Percentiles rank a stretch among this genome's conserved stretches.
phyloP scores from a whole-genome alignment of 1,140 invertebrate species.

The Xylocopa sonorina region DNA sequence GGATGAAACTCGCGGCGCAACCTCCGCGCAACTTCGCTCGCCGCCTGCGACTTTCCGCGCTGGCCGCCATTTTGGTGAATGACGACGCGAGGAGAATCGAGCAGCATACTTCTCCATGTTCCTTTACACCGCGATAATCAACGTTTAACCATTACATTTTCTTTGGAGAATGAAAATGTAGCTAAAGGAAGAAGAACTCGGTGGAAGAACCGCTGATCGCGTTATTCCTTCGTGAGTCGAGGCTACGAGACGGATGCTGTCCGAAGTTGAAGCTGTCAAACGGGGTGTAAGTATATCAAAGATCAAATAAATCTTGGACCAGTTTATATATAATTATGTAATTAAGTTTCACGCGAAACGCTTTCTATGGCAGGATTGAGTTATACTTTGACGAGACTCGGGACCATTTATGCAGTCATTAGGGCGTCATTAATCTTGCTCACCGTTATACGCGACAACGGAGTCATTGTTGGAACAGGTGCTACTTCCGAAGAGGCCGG shows the following conservation, averaged over 20 bases:
- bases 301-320: background rate
- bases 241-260: too few relatives aligned
- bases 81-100: background rate
- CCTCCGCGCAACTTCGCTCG: background rate
- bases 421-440: slow-evolving; percentile 78
- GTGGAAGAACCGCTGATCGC: too few relatives aligned
- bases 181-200: too few relatives aligned
- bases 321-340: slow-evolving; percentile 30
- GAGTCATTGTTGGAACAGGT: slow-evolving; percentile 62
- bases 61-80: background rate
- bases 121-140: too few relatives aligned
- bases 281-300: background rate
- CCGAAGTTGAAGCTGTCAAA: background rate
- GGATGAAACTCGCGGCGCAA: background rate
- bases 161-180: too few relatives aligned
- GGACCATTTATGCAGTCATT: slow-evolving; percentile 75
- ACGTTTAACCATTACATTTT: too few relatives aligned
- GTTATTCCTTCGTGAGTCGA: too few relatives aligned
- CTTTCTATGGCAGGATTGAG: slow-evolving; percentile 60
- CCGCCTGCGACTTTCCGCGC: too few relatives aligned
- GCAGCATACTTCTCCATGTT: too few relatives aligned
- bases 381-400: slow-evolving; percentile 71
- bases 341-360: slow-evolving; percentile 40
- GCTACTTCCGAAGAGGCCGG: slow-evolving; percentile 36
- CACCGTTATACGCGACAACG: slow-evolving; percentile 60